A percentile compares a stretch with the other conserved stretches of the same genome.
Evolutionary conservation across 2,113 vertebrate species (phyloP).

Genomic region (Recurvirostra avosetta): DNA sequence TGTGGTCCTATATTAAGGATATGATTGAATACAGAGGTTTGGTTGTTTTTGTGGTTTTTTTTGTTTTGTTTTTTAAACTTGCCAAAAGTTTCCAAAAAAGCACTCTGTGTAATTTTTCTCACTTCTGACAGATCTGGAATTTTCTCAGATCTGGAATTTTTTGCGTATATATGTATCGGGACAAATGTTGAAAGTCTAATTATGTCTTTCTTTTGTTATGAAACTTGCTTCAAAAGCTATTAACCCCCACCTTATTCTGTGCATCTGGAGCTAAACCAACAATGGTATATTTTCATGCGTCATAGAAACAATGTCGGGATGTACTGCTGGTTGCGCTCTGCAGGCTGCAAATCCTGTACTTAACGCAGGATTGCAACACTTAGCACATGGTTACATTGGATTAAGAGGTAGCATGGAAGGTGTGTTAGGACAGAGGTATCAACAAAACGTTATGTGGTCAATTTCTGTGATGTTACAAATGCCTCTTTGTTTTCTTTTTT

Average conservation of each 20-base stretch:
- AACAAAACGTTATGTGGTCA: not conserved
- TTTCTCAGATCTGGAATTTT: not conserved
- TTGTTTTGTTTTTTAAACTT: not conserved
- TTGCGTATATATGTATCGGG: not conserved
- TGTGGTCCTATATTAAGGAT: not conserved
- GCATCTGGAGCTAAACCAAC: not conserved
- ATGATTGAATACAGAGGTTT: not conserved
- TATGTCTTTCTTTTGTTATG: not conserved
- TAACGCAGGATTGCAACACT: rapidly evolving
- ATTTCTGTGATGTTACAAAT: not conserved
- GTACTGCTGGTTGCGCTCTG: not conserved
- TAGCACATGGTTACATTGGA: not conserved
- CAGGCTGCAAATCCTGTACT: not conserved
- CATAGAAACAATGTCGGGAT: rapidly evolving
- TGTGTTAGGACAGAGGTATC: not conserved
- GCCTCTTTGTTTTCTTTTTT: too few species aligned
- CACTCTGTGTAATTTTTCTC: not conserved
- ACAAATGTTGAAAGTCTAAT: not conserved
- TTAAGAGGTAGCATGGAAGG: not conserved
- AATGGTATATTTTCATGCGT: not conserved
- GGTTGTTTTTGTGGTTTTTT: not conserved
- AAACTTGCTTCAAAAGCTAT: not conserved
- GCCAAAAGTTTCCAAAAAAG: not conserved
- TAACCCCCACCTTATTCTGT: not conserved
- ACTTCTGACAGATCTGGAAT: not conserved